Conservation (phyloP, 2,888 invertebrate genomes). For the Gisinianus flammeolus region DNA sequence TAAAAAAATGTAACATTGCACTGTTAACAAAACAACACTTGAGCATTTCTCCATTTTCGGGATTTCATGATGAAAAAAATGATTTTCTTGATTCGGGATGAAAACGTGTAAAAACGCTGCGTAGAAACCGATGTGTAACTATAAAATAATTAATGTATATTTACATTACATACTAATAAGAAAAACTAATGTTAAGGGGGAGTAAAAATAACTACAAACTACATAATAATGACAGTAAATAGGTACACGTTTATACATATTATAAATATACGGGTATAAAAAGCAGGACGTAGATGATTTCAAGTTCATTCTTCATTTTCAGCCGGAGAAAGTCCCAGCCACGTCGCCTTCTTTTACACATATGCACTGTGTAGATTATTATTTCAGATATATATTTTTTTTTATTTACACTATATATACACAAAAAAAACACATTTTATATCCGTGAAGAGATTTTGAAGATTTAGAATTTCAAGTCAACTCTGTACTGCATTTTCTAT, state of each 20-base stretch:
- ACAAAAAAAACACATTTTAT: not conserved
- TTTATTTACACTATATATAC: too few relatives aligned
- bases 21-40: slow-evolving; percentile 1
- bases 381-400: too few relatives aligned
- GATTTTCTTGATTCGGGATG: too few relatives aligned
- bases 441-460: not conserved
- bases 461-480: not conserved
- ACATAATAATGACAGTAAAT: not conserved
- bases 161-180: not conserved
- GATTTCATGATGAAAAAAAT: too few relatives aligned
- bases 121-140: too few relatives aligned
- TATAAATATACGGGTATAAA: not conserved
- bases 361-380: not conserved
- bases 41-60: slow-evolving; percentile 15
- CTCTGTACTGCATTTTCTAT: not conserved
- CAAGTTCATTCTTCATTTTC: not conserved
- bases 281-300: not conserved
- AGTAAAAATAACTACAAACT: not conserved
- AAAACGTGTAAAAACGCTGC: not conserved
- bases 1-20: not conserved
- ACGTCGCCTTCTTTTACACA: not conserved
- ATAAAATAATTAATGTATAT: not conserved
- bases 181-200: not conserved
- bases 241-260: not conserved
- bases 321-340: not conserved